phyloP scores from a whole-genome alignment of 2,113 vertebrate species.

The Megaleporinus macrocephalus region DNA sequence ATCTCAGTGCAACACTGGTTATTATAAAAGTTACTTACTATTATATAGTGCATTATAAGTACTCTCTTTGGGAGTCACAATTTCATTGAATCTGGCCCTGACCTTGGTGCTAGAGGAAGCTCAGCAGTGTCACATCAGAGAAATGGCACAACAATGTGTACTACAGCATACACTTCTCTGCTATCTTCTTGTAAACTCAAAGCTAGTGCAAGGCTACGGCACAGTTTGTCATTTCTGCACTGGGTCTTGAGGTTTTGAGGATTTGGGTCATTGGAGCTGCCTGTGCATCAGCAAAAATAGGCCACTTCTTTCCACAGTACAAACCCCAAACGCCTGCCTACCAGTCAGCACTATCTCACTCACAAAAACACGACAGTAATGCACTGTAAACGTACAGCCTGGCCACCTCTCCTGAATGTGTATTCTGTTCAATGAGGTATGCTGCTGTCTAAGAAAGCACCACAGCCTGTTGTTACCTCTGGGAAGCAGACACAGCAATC shows the following conservation, averaged over 20 bases:
- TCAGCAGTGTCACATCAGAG: neutral
- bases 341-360: constrained; percentile 20
- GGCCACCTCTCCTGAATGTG: constrained; percentile 33
- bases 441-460: constrained; percentile 22
- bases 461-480: constrained; percentile 41
- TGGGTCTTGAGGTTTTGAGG: constrained; percentile 17
- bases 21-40: no score
- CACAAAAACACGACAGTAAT: constrained; percentile 18
- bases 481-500: constrained; percentile 45
- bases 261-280: constrained; percentile 11
- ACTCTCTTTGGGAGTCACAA: no score
- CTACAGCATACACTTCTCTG: no score
- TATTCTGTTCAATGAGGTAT: constrained; percentile 30
- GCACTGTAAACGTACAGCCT: constrained; percentile 32
- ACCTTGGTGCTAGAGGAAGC: no score
- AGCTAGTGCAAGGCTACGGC: neutral
- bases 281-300: constrained; percentile 2
- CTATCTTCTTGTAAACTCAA: neutral
- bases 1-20: no score
- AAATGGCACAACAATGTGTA: neutral
- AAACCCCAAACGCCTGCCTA: constrained; percentile 9
- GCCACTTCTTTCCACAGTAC: constrained; percentile 3
- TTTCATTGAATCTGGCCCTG: neutral
- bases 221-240: constrained; percentile 1
- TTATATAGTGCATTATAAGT: no score